Evolutionary conservation across 2,797 vertebrate genomes (phyloP).

Genomic region (Anas flavirostris): DNA sequence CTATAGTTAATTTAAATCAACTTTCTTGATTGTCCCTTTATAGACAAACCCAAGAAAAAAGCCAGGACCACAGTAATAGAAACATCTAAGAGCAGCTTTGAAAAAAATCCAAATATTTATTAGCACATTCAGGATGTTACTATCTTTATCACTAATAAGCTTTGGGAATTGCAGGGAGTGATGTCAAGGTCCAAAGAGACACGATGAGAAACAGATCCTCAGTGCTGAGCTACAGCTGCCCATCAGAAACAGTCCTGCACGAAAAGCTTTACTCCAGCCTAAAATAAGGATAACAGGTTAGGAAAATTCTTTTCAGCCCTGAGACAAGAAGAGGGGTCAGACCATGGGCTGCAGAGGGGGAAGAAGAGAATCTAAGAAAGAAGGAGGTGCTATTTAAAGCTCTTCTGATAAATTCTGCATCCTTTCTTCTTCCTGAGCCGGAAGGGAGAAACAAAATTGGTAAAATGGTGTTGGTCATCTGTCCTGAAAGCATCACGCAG

Average conservation of each 20-base stretch:
- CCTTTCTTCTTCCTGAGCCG: neutral
- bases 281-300: neutral
- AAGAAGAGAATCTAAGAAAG: neutral
- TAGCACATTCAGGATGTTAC: neutral
- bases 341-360: neutral
- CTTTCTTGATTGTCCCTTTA: neutral
- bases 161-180: neutral
- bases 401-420: neutral
- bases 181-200: neutral
- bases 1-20: slow-evolving; percentile 60
- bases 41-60: neutral
- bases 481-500: neutral
- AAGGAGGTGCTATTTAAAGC: neutral
- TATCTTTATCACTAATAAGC: neutral
- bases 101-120: neutral
- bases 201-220: neutral
- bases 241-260: neutral
- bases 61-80: neutral
- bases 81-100: neutral
- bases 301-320: neutral
- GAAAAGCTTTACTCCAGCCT: neutral
- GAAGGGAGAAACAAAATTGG: neutral
- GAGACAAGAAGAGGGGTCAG: neutral
- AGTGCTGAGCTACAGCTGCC: neutral
- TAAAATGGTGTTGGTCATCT: neutral